Conservation (phyloP, 2,797 vertebrate genomes). For the Diplodus puntazzo region DNA sequence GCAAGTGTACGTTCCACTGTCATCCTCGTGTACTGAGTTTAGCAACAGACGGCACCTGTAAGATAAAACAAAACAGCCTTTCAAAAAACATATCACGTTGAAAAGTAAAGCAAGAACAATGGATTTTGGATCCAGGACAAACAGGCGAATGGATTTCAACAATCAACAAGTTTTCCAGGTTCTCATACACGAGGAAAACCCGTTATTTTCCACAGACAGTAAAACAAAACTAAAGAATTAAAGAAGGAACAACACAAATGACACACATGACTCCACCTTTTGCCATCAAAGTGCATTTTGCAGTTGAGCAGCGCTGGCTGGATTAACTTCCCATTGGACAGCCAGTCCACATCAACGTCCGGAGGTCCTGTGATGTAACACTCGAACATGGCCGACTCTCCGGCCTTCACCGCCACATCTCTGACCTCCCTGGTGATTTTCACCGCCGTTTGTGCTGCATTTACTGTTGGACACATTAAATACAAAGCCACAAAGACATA, state of each 20-base stretch:
- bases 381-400: slow-evolving; percentile 93
- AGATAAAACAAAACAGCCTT: neutral
- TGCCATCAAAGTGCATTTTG: slow-evolving; percentile 98
- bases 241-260: neutral
- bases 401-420: slow-evolving; percentile 89
- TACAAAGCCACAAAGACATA: neutral
- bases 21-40: slow-evolving; percentile 95
- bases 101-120: neutral
- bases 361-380: slow-evolving; percentile 88
- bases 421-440: slow-evolving; percentile 86
- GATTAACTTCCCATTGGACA: slow-evolving; percentile 93
- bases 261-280: slow-evolving; percentile 70
- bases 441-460: slow-evolving; percentile 73
- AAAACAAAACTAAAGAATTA: neutral
- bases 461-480: slow-evolving; percentile 59
- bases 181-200: neutral
- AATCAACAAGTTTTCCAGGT: neutral
- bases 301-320: slow-evolving; percentile 97
- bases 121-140: neutral
- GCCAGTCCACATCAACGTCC: slow-evolving; percentile 96
- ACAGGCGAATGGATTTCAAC: neutral
- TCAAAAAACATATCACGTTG: neutral
- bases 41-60: slow-evolving; percentile 90
- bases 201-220: neutral
- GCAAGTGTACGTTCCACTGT: slow-evolving; percentile 94